Percentiles rank a stretch among this genome's conserved stretches.
These are phyloP conservation scores for Coenonympha arcania DNA, from an alignment of 2,888 invertebrate genomes.

Conservation along the genomic window DNA sequence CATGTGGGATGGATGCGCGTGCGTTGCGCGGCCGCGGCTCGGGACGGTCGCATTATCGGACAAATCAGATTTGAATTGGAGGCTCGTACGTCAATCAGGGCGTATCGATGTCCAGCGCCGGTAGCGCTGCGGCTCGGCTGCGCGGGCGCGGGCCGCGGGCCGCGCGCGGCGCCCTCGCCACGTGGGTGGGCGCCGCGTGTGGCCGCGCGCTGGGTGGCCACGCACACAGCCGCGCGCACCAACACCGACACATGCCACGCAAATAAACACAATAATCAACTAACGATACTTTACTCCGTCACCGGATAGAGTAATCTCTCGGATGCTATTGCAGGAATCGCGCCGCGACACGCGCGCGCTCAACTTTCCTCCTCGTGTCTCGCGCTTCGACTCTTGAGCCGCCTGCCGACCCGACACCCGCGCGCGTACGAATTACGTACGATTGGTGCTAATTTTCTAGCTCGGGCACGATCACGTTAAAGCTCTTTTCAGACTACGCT, in stretches of 20 bases:
- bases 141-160: slow-evolving; percentile 52
- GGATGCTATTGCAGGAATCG: slow-evolving; percentile 46
- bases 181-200: slow-evolving; percentile 73
- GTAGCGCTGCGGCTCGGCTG: slow-evolving; percentile 38
- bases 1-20: slow-evolving; percentile 16
- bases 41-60: slow-evolving; percentile 15
- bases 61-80: slow-evolving; percentile 23
- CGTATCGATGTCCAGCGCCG: slow-evolving; percentile 41
- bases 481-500: slow-evolving; percentile 7
- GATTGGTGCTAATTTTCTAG: slow-evolving; percentile 11
- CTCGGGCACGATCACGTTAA: slow-evolving; percentile 1
- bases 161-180: slow-evolving; percentile 53
- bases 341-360: slow-evolving; percentile 55
- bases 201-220: slow-evolving; percentile 72
- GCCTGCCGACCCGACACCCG: no score
- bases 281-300: slow-evolving; percentile 72
- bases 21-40: no score
- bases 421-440: slow-evolving; percentile 6
- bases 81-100: slow-evolving; percentile 48
- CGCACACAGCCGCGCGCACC: slow-evolving; percentile 52
- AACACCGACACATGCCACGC: slow-evolving; percentile 56
- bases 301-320: slow-evolving; percentile 70
- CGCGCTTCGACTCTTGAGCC: no score
- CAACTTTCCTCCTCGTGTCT: slow-evolving; percentile 14
- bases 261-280: slow-evolving; percentile 74